Percentiles rank a stretch among this genome's conserved stretches.
phyloP scores from a whole-genome alignment of 2,888 invertebrate genomes.

The Andrena camellia region DNA sequence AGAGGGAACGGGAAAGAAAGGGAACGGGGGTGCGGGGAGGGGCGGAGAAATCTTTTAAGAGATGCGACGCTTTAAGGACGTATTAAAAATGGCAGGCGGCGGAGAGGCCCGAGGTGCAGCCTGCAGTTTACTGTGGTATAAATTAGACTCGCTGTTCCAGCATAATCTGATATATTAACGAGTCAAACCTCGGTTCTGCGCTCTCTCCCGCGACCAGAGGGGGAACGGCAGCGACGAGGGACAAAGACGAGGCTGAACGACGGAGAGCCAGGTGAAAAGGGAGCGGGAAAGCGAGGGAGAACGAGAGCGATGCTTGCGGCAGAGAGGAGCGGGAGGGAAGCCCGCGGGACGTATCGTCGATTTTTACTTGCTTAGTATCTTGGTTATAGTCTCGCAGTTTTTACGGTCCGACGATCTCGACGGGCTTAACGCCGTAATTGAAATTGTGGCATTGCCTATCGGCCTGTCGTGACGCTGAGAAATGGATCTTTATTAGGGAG shows the following conservation, averaged over 20 bases:
- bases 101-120: slow-evolving; percentile 68
- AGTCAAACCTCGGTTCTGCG: slow-evolving; percentile 70
- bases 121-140: slow-evolving; percentile 78
- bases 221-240: slow-evolving; percentile 5
- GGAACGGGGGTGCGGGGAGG: slow-evolving; percentile 28
- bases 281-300: slow-evolving; percentile 23
- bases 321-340: slow-evolving; percentile 39
- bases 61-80: slow-evolving; percentile 76
- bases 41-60: slow-evolving; percentile 75
- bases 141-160: slow-evolving; percentile 79
- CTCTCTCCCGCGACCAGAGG: slow-evolving; percentile 31
- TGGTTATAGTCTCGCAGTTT: slow-evolving; percentile 75
- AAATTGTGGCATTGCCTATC: slow-evolving; percentile 78
- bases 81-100: slow-evolving; percentile 76
- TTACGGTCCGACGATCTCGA: slow-evolving; percentile 73
- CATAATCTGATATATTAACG: slow-evolving; percentile 79
- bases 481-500: slow-evolving; percentile 77
- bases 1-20: background rate
- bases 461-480: slow-evolving; percentile 76
- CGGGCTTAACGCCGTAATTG: slow-evolving; percentile 76
- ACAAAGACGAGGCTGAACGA: slow-evolving; percentile 5
- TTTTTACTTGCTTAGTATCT: slow-evolving; percentile 77
- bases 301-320: background rate
- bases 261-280: slow-evolving; percentile 19
- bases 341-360: slow-evolving; percentile 75